A percentile compares a stretch with the other conserved stretches of the same genome.
phyloP scores from a whole-genome alignment of 2,888 invertebrate genomes.

The Polymixis flavicincta region DNA sequence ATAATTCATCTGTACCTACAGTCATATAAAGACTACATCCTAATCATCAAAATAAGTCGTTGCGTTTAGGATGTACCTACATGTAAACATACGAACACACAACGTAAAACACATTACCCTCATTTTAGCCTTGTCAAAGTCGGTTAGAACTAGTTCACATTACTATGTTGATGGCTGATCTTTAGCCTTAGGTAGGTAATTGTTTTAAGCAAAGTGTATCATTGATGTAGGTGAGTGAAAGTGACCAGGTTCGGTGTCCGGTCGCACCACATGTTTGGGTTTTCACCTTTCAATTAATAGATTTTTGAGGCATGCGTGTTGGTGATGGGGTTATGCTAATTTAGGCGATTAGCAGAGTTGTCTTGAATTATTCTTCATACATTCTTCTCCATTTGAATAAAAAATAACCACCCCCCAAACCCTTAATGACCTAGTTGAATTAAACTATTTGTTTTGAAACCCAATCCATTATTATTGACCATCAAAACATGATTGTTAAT shows the following conservation, averaged over 20 bases:
- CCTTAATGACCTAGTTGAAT: neutral
- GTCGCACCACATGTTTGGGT: slow-evolving; percentile 18
- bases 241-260: slow-evolving; percentile 52
- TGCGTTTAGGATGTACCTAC: neutral
- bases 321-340: neutral
- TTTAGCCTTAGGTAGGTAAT: slow-evolving; percentile 29
- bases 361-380: neutral
- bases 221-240: slow-evolving; percentile 60
- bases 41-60: neutral
- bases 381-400: too few species aligned
- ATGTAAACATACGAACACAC: neutral
- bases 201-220: slow-evolving; percentile 62
- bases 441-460: neutral
- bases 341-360: neutral
- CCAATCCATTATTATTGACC: too few species aligned
- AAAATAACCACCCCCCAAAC: too few species aligned
- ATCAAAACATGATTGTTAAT: too few species aligned
- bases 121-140: neutral
- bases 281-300: slow-evolving; percentile 43
- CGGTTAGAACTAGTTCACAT: slow-evolving; percentile 20
- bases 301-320: slow-evolving; percentile 14
- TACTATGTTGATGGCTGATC: slow-evolving; percentile 7
- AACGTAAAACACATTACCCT: slow-evolving; percentile 20
- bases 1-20: neutral
- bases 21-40: neutral